These are phyloP conservation scores for Grantiella picta DNA, from an alignment of 2,113 vertebrate species.

Conservation along the genomic window DNA sequence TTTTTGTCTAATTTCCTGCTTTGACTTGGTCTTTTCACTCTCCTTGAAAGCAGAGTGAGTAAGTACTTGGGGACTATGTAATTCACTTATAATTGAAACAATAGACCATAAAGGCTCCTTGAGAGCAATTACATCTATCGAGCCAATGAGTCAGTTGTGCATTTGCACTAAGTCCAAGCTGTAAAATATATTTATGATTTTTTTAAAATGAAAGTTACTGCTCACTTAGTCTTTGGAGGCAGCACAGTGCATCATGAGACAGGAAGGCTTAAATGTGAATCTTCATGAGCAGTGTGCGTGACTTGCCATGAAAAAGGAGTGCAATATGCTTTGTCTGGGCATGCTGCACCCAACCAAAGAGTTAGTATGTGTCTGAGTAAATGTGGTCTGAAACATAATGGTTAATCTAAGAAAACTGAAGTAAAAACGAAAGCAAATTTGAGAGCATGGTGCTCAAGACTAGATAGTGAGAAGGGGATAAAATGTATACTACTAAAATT, in stretches of 20 bases:
- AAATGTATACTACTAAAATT: neutral
- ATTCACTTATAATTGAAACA: slow-evolving; percentile 69
- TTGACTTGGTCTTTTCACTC: slow-evolving; percentile 52
- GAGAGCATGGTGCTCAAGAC: neutral
- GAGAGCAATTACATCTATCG: slow-evolving; percentile 62
- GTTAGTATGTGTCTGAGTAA: neutral
- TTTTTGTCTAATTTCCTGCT: slow-evolving; percentile 45
- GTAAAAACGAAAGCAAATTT: neutral
- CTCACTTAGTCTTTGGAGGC: slow-evolving; percentile 28
- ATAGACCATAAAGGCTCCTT: slow-evolving; percentile 56
- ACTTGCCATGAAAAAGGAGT: neutral
- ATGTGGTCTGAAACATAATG: neutral
- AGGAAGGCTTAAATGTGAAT: neutral
- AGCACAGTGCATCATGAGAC: slow-evolving; percentile 12
- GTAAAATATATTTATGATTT: slow-evolving; percentile 58
- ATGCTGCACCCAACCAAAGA: neutral
- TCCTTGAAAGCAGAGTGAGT: slow-evolving; percentile 61
- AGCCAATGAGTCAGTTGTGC: slow-evolving; percentile 46
- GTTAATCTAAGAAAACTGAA: neutral
- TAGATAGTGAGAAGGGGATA: neutral
- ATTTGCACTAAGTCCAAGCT: slow-evolving; percentile 44
- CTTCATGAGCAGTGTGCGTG: neutral
- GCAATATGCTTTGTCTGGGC: neutral
- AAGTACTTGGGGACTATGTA: slow-evolving; percentile 51
- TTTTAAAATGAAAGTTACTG: slow-evolving; percentile 50